These are phyloP conservation scores for Vollenhovia emeryi DNA, from an alignment of 1,140 invertebrate species.

Conservation along the genomic window DNA sequence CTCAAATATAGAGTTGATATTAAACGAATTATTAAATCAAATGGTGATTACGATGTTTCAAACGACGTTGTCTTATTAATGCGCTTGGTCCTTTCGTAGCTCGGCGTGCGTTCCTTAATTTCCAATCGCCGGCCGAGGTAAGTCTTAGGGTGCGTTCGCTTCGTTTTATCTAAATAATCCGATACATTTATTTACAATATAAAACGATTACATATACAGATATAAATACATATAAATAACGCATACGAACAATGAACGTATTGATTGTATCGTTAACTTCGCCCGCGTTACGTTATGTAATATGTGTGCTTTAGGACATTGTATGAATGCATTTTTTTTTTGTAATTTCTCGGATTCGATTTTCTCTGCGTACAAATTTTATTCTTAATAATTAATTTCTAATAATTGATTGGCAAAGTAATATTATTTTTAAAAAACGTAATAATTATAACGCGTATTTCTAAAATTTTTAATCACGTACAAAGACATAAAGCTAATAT, in stretches of 20 bases:
- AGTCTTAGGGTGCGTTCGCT: not conserved
- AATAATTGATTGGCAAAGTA: not conserved
- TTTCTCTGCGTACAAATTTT: not conserved
- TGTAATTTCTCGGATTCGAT: too few species aligned
- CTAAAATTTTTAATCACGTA: slow-evolving; percentile 33
- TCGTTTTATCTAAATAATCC: not conserved
- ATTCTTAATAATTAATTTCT: not conserved
- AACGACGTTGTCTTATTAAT: slow-evolving; percentile 18
- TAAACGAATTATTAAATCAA: slow-evolving; percentile 65
- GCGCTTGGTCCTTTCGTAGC: slow-evolving; percentile 3
- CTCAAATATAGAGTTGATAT: slow-evolving; percentile 53
- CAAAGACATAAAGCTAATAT: slow-evolving; percentile 36
- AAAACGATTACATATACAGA: slow-evolving; percentile 28
- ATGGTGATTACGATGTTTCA: slow-evolving; percentile 40
- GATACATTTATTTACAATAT: slow-evolving; percentile 52
- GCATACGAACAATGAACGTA: slow-evolving; percentile 18
- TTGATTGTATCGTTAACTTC: slow-evolving; percentile 11
- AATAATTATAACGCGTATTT: not conserved
- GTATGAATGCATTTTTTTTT: not conserved
- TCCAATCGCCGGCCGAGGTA: not conserved
- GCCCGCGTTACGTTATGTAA: not conserved
- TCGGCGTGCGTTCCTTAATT: not conserved
- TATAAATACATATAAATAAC: slow-evolving; percentile 34
- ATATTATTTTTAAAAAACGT: not conserved
- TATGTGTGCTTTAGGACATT: not conserved